Base-by-base conservation (phyloP, 2,113 vertebrate species). In the Talpa occidentalis region DNA sequence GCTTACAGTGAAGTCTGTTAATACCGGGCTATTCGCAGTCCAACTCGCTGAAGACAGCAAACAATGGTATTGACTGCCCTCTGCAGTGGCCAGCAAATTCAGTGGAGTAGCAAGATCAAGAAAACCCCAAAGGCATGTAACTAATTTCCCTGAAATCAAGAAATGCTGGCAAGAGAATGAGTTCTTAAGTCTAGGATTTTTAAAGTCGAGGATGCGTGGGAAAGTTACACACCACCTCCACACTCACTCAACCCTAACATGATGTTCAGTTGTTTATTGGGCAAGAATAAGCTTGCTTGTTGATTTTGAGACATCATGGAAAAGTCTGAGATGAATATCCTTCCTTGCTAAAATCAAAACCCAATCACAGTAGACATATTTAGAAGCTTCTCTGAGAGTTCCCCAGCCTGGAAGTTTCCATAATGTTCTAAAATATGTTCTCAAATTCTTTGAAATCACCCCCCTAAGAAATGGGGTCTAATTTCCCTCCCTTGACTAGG, bases 41-140 rank as follows among this genome's bases (percentile, higher is more conserved):
- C 17, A 44, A n/a, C 4, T 64, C 56, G 42, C 79, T 76, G n/a
- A 88, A 77, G 54, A 83, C 9, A 56, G 66, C 35, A 76, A 80
- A 47, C 37, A 10, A 54, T 56, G 76, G 70, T 67, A 11, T 6
- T 47, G 76, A 54, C 49, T 60, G 69, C 37, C 70, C 69, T 90
- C 70, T 72, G 35, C 32, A 76, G 26, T 35, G n/a, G 14, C 26
- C 72, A 26, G 32, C 67, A 64, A 73, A 80, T 47, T 92, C 77
- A 66, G 49, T 4, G 3, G 82, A n/a, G 70, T 60, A 74, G 42
- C 24, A 30, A 88, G 70, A 54, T 62, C 17, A 88, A 78, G 74
- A 93, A 95, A 64, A 88, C 37, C 37, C 74, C 86, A 97, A 72
- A 59, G 62, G 40, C 35, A 59, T 37, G 37, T 60, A 76, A 94